A percentile compares a stretch with the other conserved stretches of the same genome.
phyloP scores from a whole-genome alignment of 2,888 invertebrate species.

The Catocala nupta region DNA sequence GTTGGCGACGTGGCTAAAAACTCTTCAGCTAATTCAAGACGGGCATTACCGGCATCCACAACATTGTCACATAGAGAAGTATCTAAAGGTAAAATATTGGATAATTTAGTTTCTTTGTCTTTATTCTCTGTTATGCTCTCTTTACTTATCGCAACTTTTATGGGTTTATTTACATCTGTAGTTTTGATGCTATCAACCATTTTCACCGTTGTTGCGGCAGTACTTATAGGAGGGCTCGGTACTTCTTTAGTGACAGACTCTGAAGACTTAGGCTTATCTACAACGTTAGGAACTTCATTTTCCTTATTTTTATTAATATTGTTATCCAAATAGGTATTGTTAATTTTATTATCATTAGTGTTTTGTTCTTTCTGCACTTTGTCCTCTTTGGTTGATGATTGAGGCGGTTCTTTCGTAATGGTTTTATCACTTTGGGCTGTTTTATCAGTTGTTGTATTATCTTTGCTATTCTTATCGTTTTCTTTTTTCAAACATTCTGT shows the following conservation, averaged over 20 bases:
- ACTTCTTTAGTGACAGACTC: conserved; percentile 26
- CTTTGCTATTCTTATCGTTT: conserved; percentile 12
- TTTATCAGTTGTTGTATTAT: background rate
- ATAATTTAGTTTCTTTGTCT: conserved; percentile 75
- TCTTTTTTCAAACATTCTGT: conserved; percentile 15
- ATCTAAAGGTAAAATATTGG: conserved; percentile 70
- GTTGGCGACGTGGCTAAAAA: conserved; percentile 89
- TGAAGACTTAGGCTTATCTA: conserved; percentile 29
- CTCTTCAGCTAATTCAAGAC: conserved; percentile 86
- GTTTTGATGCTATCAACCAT: conserved; percentile 36
- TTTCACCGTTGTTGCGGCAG: conserved; percentile 31
- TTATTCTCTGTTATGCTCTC: conserved; percentile 57
- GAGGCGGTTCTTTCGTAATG: background rate
- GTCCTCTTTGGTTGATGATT: conserved; percentile 8
- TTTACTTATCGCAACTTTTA: conserved; percentile 54
- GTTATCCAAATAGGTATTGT: conserved; percentile 34
- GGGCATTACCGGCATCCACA: conserved; percentile 85
- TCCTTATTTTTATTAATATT: conserved; percentile 30
- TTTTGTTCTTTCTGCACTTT: conserved; percentile 26
- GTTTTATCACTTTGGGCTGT: conserved; percentile 9
- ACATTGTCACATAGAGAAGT: conserved; percentile 76
- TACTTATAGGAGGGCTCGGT: conserved; percentile 8
- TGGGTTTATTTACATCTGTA: conserved; percentile 48
- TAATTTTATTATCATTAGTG: conserved; percentile 28
- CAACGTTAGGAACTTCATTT: conserved; percentile 20